A percentile compares a stretch with the other conserved stretches of the same genome.
These are phyloP conservation scores for Corythornis vintsioides DNA, from an alignment of 2,113 vertebrate genomes.

Conservation along the genomic window DNA sequence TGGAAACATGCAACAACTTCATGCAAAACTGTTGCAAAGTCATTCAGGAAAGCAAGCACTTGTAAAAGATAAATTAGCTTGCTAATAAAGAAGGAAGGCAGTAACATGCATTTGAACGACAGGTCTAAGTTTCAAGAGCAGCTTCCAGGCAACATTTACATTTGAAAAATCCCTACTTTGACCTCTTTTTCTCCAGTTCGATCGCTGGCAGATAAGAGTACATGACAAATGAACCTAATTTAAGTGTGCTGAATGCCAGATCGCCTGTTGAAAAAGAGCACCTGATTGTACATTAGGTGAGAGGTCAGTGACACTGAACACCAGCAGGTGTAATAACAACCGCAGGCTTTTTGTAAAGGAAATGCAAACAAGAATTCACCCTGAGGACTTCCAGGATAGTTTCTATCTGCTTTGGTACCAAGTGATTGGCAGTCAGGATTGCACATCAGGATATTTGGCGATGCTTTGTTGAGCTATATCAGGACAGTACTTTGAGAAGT, in stretches of 20 bases:
- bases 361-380: conserved; percentile 60
- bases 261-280: conserved; percentile 51
- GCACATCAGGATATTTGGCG: background rate
- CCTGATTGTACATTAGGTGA: conserved; percentile 48
- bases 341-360: conserved; percentile 62
- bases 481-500: background rate
- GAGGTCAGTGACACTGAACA: conserved; percentile 71
- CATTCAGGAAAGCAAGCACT: background rate
- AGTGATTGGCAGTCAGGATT: conserved; percentile 49
- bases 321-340: conserved; percentile 74
- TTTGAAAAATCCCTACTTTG: conserved; percentile 56
- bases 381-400: background rate
- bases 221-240: conserved; percentile 68
- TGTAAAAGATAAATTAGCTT: background rate
- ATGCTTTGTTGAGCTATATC: background rate
- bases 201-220: conserved; percentile 43
- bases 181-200: conserved; percentile 35
- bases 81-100: background rate
- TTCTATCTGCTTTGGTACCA: conserved; percentile 16
- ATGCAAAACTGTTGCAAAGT: conserved; percentile 39
- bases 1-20: conserved; percentile 53
- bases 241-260: conserved; percentile 53
- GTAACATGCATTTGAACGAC: conserved; percentile 23
- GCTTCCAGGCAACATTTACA: conserved; percentile 45
- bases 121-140: background rate